A percentile compares a stretch with the other conserved stretches of the same genome.
These are phyloP conservation scores for Shargacucullia verbasci DNA, from an alignment of 2,888 invertebrate genomes.

Conservation along the genomic window DNA sequence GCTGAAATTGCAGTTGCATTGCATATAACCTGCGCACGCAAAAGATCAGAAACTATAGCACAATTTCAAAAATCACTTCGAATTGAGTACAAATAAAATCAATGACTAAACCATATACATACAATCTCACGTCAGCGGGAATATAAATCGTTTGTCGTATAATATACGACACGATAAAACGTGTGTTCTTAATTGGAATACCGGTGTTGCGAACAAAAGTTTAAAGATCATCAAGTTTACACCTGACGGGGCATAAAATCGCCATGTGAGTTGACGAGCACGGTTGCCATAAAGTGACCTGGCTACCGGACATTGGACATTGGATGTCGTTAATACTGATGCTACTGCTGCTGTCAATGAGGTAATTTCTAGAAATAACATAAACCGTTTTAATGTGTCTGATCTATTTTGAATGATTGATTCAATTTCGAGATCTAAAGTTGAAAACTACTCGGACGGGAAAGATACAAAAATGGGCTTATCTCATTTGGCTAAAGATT, in stretches of 20 bases:
- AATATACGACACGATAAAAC: slow-evolving; percentile 48
- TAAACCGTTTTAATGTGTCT: no score
- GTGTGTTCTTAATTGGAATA: slow-evolving; percentile 66
- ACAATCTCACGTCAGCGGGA: background rate
- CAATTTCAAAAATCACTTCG: no score
- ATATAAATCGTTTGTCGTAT: slow-evolving; percentile 37
- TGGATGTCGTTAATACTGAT: slow-evolving; percentile 4
- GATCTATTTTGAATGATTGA: no score
- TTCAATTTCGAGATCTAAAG: no score
- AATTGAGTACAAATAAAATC: no score
- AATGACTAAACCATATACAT: no score
- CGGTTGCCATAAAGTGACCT: slow-evolving; percentile 47
- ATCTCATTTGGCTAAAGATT: no score
- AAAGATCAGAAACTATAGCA: no score
- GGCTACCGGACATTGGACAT: slow-evolving; percentile 15
- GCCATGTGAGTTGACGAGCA: slow-evolving; percentile 42
- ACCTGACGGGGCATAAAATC: slow-evolving; percentile 59
- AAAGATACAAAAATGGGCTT: no score
- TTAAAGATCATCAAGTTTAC: slow-evolving; percentile 68
- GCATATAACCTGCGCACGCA: no score
- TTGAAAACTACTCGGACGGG: no score
- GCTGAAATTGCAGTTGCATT: no score
- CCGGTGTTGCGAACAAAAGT: slow-evolving; percentile 56
- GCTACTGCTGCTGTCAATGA: slow-evolving; percentile 7
- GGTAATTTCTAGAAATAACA: background rate